These are phyloP conservation scores for Lithobates sylvaticus DNA, from an alignment of 2,797 vertebrate genomes.

Conservation along the genomic window DNA sequence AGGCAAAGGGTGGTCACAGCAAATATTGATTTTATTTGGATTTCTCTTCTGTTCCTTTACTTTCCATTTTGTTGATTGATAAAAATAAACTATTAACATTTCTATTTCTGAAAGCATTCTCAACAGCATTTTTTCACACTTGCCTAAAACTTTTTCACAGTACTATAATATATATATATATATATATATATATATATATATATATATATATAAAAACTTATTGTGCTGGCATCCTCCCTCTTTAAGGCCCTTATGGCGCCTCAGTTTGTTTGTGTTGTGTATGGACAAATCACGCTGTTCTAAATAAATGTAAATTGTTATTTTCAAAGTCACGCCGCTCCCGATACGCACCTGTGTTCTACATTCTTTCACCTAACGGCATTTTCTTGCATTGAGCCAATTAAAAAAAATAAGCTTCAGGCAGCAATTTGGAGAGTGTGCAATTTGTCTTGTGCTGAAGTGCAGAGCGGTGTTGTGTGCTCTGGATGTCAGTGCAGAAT, in stretches of 20 bases:
- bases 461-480: conserved; percentile 50
- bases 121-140: no score
- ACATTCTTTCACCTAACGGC: conserved; percentile 49
- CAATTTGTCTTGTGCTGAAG: conserved; percentile 61
- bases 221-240: neutral
- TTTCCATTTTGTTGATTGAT: no score
- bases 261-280: neutral
- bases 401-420: conserved; percentile 53
- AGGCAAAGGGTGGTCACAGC: no score
- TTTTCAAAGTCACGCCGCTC: conserved; percentile 50
- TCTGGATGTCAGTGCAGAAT: conserved; percentile 35
- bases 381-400: conserved; percentile 60
- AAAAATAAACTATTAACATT: no score
- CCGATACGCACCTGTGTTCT: conserved; percentile 60
- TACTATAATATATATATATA: no score
- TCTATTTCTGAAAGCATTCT: no score
- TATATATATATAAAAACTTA: no score
- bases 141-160: no score
- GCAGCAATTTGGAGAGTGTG: conserved; percentile 61
- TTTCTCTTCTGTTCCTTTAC: no score
- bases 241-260: neutral
- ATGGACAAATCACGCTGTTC: conserved; percentile 5
- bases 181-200: no score
- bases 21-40: no score
- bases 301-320: conserved; percentile 47